Conservation (phyloP, 2,113 vertebrate species). For the Stegostoma tigrinum region DNA sequence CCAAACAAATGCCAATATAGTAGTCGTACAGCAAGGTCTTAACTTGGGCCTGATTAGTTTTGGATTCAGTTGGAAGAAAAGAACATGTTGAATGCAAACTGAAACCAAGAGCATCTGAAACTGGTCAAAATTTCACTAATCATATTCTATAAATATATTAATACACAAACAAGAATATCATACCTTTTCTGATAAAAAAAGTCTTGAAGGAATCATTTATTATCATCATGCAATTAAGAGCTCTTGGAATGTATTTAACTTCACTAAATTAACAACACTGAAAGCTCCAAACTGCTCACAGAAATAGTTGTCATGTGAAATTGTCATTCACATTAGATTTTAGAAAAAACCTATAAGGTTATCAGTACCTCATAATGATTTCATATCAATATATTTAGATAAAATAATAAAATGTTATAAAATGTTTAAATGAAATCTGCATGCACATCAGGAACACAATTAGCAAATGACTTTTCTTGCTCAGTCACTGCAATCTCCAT, state of each 20-base stretch:
- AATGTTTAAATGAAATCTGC: neutral
- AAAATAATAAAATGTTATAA: neutral
- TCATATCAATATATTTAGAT: neutral
- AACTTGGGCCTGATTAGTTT: too few relatives aligned
- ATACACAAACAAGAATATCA: neutral
- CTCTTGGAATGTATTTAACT: neutral
- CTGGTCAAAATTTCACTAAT: neutral
- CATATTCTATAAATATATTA: neutral
- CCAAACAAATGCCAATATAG: too few relatives aligned
- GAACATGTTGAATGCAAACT: neutral
- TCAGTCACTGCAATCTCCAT: neutral
- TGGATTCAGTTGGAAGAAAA: neutral
- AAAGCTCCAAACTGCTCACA: neutral
- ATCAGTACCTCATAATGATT: neutral
- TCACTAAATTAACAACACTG: neutral
- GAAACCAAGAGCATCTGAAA: neutral
- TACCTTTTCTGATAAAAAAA: neutral
- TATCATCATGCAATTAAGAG: neutral
- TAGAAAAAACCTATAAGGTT: too few relatives aligned
- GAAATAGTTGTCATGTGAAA: neutral
- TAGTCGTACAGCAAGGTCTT: too few relatives aligned
- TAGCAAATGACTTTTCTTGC: neutral
- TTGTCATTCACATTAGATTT: too few relatives aligned
- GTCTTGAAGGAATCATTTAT: neutral
- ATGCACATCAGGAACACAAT: neutral